These are phyloP conservation scores for Capromys pilorides DNA, from an alignment of 2,797 vertebrate species.

Conservation along the genomic window DNA sequence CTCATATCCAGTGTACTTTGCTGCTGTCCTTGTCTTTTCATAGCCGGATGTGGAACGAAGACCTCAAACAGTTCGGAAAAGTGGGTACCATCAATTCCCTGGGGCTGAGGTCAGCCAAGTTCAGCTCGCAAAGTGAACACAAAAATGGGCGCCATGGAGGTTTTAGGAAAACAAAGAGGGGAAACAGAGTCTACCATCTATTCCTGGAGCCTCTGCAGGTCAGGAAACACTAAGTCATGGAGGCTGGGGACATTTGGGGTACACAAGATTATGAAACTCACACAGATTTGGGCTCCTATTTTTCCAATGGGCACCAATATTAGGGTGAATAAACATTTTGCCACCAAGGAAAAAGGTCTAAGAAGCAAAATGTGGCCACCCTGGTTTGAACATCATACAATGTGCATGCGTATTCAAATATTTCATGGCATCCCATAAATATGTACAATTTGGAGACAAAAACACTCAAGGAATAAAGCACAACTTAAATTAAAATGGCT, in stretches of 20 bases:
- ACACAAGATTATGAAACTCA: fast-evolving
- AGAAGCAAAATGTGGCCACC: too few relatives aligned
- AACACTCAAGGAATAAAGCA: neutral
- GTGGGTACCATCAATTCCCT: fast-evolving
- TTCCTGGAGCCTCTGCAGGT: neutral
- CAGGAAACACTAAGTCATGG: neutral
- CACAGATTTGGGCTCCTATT: fast-evolving
- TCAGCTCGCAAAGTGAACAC: fast-evolving
- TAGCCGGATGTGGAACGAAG: neutral
- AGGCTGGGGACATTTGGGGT: fast-evolving
- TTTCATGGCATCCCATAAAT: neutral
- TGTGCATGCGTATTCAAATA: fast-evolving
- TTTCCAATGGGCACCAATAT: neutral
- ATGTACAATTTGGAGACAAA: neutral
- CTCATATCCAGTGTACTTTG: neutral
- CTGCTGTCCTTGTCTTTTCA: neutral
- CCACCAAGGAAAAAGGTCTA: neutral
- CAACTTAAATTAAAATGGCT: neutral
- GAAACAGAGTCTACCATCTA: neutral
- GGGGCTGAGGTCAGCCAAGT: neutral
- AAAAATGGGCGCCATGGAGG: fast-evolving
- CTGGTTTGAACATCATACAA: neutral
- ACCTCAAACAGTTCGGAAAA: neutral
- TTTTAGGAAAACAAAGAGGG: neutral
- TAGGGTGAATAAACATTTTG: neutral